A percentile compares a stretch with the other conserved stretches of the same genome.
phyloP scores from a whole-genome alignment of 2,888 invertebrate genomes.

The Cryptocephalus moraei region DNA sequence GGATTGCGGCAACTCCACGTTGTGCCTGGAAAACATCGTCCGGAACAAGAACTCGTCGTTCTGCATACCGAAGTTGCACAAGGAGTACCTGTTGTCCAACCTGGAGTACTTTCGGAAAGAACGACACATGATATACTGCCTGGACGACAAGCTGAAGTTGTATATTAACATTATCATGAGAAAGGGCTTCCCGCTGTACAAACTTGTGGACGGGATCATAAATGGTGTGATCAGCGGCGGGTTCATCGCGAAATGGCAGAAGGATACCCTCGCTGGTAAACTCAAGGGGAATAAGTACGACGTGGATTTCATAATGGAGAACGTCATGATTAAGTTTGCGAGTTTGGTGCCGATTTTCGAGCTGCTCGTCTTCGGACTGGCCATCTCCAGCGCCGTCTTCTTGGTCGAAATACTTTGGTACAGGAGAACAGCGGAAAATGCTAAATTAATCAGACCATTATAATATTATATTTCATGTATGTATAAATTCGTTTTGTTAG shows the following conservation, averaged over 20 bases:
- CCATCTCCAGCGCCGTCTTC: slow-evolving; percentile 8
- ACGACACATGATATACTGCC: slow-evolving; percentile 19
- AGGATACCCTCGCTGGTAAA: slow-evolving; percentile 6
- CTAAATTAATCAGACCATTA: neutral
- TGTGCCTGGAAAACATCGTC: slow-evolving; percentile 20
- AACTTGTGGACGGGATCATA: slow-evolving; percentile 22
- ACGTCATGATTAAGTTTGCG: slow-evolving; percentile 8
- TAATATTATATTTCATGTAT: too few species aligned
- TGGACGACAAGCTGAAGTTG: slow-evolving; percentile 25
- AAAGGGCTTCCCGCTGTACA: slow-evolving; percentile 29
- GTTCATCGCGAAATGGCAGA: slow-evolving; percentile 17
- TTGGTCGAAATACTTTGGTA: slow-evolving; percentile 7
- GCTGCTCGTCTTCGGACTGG: slow-evolving; percentile 7
- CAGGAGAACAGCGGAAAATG: neutral
- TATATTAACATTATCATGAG: slow-evolving; percentile 30
- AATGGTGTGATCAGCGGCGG: slow-evolving; percentile 25
- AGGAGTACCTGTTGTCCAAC: slow-evolving; percentile 22
- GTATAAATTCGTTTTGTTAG: too few species aligned
- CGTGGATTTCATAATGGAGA: neutral
- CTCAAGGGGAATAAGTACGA: slow-evolving; percentile 1
- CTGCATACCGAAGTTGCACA: slow-evolving; percentile 24
- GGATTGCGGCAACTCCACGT: slow-evolving; percentile 15
- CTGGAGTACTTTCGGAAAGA: slow-evolving; percentile 20
- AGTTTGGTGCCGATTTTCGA: slow-evolving; percentile 11
- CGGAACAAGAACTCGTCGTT: slow-evolving; percentile 18